These are phyloP conservation scores for Phenganax stokvisi DNA, from an alignment of 92 coral and sea anemone species.

Conservation along the genomic window DNA sequence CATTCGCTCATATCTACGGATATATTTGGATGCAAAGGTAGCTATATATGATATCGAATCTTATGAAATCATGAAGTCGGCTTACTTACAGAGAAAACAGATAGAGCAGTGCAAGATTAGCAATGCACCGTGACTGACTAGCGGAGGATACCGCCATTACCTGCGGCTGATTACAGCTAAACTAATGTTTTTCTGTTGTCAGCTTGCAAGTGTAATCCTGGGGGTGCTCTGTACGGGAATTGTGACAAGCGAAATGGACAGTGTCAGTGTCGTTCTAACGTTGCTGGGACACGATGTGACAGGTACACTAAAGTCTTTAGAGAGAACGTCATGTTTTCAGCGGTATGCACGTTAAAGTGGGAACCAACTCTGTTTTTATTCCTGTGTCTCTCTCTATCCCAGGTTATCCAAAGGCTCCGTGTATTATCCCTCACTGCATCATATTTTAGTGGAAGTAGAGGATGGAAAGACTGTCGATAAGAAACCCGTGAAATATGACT, in stretches of 20 bases:
- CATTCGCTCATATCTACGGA: conserved; percentile 58
- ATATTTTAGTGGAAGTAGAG: conserved; percentile 72
- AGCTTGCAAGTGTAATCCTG: conserved; percentile 87
- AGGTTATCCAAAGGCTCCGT: conserved; percentile 45
- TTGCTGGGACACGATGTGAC: conserved; percentile 61
- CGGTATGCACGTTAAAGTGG: background rate
- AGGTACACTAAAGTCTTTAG: conserved; percentile 44
- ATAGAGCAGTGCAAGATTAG: background rate
- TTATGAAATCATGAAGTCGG: background rate
- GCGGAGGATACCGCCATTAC: no score
- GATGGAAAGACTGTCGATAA: conserved; percentile 54
- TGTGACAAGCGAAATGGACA: conserved; percentile 65
- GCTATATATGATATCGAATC: background rate
- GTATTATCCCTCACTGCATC: conserved; percentile 79
- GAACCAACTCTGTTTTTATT: background rate
- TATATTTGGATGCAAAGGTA: conserved; percentile 84
- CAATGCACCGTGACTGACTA: no score
- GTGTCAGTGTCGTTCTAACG: conserved; percentile 65
- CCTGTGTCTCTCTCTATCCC: conserved; percentile 29
- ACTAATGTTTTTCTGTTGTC: background rate
- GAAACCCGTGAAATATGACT: conserved; percentile 56
- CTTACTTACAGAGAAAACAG: background rate
- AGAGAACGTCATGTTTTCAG: background rate
- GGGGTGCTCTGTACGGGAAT: conserved; percentile 63
- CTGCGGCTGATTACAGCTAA: no score